Conservation (phyloP, 2,797 vertebrate genomes). For the Lepilemur septentrionalis region DNA sequence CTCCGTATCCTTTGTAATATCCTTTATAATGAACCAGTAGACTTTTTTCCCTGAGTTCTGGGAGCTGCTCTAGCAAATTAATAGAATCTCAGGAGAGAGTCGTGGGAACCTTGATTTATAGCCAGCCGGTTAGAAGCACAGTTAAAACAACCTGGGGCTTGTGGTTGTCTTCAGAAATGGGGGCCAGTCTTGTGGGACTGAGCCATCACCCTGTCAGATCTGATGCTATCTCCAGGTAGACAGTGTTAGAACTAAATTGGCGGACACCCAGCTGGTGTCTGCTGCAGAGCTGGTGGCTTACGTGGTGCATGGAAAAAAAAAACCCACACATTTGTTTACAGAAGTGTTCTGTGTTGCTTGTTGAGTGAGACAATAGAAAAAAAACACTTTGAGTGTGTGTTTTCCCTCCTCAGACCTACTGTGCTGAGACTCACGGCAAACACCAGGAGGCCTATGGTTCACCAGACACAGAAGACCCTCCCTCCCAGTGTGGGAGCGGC, state of each 20-base stretch:
- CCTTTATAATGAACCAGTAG: neutral
- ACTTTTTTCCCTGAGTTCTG: neutral
- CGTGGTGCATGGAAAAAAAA: neutral
- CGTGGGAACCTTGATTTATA: neutral
- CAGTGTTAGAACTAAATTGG: neutral
- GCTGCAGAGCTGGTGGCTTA: neutral
- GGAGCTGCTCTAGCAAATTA: neutral
- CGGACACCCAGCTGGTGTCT: neutral
- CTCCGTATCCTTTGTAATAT: neutral
- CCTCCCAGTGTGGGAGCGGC: neutral
- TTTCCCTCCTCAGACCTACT: neutral
- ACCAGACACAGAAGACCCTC: neutral
- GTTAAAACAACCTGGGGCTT: neutral
- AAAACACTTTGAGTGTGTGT: neutral
- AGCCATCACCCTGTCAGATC: neutral
- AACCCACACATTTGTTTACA: neutral
- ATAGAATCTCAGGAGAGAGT: neutral
- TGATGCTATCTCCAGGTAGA: neutral
- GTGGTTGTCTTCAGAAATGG: neutral
- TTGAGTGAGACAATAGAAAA: neutral
- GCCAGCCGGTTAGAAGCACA: neutral
- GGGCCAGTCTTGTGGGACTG: neutral
- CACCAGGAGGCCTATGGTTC: neutral
- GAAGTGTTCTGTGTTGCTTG: neutral
- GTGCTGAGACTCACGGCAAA: neutral